Evolutionary conservation across 2,888 invertebrate genomes (phyloP).

Genomic region (Hoplodrina blanda): DNA sequence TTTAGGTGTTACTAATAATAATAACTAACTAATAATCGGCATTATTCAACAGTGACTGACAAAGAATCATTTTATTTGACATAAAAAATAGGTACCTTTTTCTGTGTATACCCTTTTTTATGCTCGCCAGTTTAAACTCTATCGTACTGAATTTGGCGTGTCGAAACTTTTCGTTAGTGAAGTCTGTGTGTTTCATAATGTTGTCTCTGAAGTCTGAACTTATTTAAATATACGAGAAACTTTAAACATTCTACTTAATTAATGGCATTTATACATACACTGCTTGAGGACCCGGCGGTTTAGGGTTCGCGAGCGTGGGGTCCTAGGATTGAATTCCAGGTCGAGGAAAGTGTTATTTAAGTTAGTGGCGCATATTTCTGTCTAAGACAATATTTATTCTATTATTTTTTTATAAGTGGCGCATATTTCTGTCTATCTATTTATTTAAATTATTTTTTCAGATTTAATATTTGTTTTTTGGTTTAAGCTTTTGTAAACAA

Average conservation of each 20-base stretch:
- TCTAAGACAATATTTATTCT: too few species aligned
- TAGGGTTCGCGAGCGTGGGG: too few species aligned
- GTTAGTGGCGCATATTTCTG: too few species aligned
- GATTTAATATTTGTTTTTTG: too few species aligned
- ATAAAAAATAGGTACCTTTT: background rate
- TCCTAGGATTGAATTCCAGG: too few species aligned
- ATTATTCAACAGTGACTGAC: background rate
- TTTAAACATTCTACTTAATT: slow-evolving; percentile 19
- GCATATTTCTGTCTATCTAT: too few species aligned
- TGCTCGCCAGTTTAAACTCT: slow-evolving; percentile 33
- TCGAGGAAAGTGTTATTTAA: too few species aligned
- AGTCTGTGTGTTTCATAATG: slow-evolving; percentile 58
- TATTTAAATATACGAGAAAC: slow-evolving; percentile 17
- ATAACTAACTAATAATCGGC: too few species aligned
- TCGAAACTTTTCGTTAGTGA: slow-evolving; percentile 49
- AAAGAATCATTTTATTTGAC: background rate
- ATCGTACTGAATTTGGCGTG: slow-evolving; percentile 18
- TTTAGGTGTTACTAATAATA: too few species aligned
- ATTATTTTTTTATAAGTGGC: too few species aligned
- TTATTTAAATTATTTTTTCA: too few species aligned
- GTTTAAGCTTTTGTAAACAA: too few species aligned
- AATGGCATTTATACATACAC: background rate
- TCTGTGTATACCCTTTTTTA: background rate
- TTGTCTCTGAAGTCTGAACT: slow-evolving; percentile 29
- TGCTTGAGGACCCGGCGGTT: background rate